phyloP scores from a whole-genome alignment of 1,140 invertebrate genomes.

The Cydia fagiglandana region DNA sequence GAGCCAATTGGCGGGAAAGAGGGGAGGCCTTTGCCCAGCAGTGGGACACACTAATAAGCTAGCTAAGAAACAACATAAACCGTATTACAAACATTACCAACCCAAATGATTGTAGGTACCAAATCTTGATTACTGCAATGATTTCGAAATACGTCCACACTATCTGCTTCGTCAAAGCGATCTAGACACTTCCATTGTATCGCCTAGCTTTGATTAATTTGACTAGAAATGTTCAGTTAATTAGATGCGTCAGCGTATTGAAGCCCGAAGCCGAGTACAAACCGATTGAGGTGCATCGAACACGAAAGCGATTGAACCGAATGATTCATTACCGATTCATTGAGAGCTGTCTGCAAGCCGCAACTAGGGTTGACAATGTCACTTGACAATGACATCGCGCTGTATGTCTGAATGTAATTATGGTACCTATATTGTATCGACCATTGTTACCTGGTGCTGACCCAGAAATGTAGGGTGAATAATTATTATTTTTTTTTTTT shows the following conservation, averaged over 20 bases:
- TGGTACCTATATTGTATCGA: background rate
- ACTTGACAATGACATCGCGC: background rate
- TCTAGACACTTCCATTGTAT: background rate
- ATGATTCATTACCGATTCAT: constrained; percentile 33
- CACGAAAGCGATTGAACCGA: constrained; percentile 9
- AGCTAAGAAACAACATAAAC: too few relatives aligned
- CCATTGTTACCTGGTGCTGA: background rate
- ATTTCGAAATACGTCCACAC: background rate
- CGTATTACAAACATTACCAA: background rate
- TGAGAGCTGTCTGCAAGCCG: constrained; percentile 14
- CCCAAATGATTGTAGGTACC: background rate
- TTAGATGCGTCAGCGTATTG: background rate
- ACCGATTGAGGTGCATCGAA: constrained; percentile 13
- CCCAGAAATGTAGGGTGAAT: background rate
- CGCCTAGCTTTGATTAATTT: background rate
- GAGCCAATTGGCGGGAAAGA: too few relatives aligned
- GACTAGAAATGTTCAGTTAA: background rate
- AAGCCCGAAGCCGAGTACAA: background rate
- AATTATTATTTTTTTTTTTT: too few relatives aligned
- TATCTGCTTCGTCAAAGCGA: background rate
- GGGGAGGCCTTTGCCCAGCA: too few relatives aligned
- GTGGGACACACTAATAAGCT: too few relatives aligned
- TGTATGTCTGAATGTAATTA: background rate
- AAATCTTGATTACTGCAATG: background rate
- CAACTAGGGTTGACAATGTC: background rate